Base-by-base conservation (phyloP, 2,113 vertebrate genomes). In the Porphyrio hochstetteri region DNA sequence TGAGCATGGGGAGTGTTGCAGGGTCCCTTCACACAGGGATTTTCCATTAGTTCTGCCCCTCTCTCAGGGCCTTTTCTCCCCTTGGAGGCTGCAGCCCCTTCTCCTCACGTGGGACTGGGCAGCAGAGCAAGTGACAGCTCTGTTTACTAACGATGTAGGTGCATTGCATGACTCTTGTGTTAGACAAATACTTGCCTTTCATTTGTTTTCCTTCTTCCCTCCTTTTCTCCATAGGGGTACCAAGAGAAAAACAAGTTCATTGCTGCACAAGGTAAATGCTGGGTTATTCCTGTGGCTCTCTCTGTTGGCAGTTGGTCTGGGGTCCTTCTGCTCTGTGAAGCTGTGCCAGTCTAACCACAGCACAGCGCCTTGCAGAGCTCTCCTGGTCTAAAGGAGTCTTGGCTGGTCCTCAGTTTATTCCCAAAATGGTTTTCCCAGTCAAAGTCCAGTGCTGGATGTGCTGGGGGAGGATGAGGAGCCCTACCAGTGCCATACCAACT, bases 201-300 rank as follows among this genome's bases (percentile, higher is more conserved):
- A 57, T 77, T 72, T 70, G 14, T 70, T 36, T 29, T 28, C 52
- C 7, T 59, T 59, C 53, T 65, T n/a, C 25, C 17, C 44, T 50
- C 60, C n/a, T 84, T 72, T 13, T 63, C 48, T 85, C 33, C 82
- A 1, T 69, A 99, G 99, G 99, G 99, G 75, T 99, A 99, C 98
- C 99, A 99, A 97, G 99, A 99, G 96, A 99, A 99, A 97, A 99
- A 99, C 96, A 99, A 99, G 96, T 99, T 99, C 94, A 99, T 99
- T 96, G 99, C 99, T 85, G 99, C 99, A 93, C 99, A 99, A 99
- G 99, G 99, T 99, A 98, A 97, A 59, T 8, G 21, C 6, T 38
- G 9, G 0, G 5, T 28, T 86, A 15, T 52, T 61, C 36, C 74
- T 11, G 5, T 52, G 25, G 18, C 50, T 63, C 13, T 60, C 2